Percentiles rank a stretch among this genome's conserved stretches.
phyloP scores from a whole-genome alignment of 1,140 invertebrate species.

The Metopolophium dirhodum region DNA sequence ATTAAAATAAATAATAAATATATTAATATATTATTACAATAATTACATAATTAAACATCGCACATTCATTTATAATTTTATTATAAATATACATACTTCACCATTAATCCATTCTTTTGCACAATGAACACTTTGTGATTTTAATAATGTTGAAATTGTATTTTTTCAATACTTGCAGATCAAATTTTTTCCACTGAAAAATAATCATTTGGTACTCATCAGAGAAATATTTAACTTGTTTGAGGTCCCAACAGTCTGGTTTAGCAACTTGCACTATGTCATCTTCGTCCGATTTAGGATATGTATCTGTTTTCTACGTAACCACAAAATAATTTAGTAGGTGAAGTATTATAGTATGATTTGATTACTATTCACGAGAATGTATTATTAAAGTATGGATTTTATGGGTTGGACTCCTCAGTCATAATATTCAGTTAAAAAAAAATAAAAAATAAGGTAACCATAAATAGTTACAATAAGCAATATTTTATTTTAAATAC shows the following conservation, averaged over 20 bases:
- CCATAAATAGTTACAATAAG: neutral
- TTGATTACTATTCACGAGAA: neutral
- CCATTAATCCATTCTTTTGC: too few species aligned
- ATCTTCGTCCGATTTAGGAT: neutral
- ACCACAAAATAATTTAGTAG: neutral
- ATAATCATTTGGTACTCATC: too few species aligned
- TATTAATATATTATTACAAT: too few species aligned
- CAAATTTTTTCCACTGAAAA: too few species aligned
- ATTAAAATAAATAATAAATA: neutral
- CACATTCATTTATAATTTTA: too few species aligned
- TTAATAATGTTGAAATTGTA: too few species aligned
- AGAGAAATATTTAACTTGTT: constrained; percentile 22
- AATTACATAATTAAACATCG: too few species aligned
- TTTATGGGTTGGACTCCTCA: neutral
- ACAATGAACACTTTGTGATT: too few species aligned
- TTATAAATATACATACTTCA: too few species aligned
- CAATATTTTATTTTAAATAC: neutral
- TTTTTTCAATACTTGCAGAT: too few species aligned
- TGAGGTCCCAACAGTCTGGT: constrained; percentile 28
- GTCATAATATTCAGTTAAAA: neutral
- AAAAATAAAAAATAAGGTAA: neutral
- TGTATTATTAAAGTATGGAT: neutral
- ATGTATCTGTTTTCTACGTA: neutral
- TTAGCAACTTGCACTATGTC: neutral
- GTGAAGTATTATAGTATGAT: neutral